Conservation (phyloP, 2,113 vertebrate species). For the Hippocampus mohnikei region DNA sequence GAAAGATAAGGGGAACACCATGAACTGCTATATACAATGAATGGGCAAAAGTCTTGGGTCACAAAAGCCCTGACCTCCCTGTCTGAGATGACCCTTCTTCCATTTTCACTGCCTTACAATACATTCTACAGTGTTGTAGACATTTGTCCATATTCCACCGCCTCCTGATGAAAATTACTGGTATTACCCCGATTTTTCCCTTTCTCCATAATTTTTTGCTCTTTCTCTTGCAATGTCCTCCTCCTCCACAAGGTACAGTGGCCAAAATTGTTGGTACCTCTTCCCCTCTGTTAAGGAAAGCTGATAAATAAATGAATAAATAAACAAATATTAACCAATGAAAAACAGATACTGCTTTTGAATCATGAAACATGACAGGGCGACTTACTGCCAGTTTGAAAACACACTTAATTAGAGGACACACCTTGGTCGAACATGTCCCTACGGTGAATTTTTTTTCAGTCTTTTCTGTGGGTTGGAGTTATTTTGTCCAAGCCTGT, state of each 20-base stretch:
- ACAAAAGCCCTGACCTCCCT: neutral
- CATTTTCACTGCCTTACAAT: neutral
- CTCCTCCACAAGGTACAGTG: constrained; percentile 53
- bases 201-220: constrained; percentile 34
- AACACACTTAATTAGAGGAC: too few relatives aligned
- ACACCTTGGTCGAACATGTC: too few relatives aligned
- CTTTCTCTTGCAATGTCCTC: constrained; percentile 49
- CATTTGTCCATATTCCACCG: neutral
- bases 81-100: neutral
- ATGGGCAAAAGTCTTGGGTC: neutral
- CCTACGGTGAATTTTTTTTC: too few relatives aligned
- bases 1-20: neutral
- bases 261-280: too few relatives aligned
- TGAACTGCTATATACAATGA: neutral
- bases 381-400: too few relatives aligned
- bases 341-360: too few relatives aligned
- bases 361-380: too few relatives aligned
- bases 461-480: too few relatives aligned
- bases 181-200: constrained; percentile 39
- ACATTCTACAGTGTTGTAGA: neutral
- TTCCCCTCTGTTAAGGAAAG: too few relatives aligned
- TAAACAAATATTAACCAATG: too few relatives aligned
- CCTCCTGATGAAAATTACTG: constrained; percentile 46
- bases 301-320: too few relatives aligned
- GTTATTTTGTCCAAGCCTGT: too few relatives aligned